Conservation (phyloP, 2,888 invertebrate genomes). For the Fragum whitleyi region DNA sequence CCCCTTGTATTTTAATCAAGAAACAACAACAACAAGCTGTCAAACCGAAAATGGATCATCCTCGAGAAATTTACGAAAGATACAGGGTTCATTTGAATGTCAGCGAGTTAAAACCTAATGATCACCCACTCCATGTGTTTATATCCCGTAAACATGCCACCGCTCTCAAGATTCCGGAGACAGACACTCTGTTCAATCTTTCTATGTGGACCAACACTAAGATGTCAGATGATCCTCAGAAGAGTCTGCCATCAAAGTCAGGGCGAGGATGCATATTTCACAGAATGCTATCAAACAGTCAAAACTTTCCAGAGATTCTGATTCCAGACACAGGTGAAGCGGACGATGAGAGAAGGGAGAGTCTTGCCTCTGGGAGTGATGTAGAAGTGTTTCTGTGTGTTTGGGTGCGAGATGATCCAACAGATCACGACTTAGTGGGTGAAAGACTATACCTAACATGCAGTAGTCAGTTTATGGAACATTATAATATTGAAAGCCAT, state of each 20-base stretch:
- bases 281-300: slow-evolving; percentile 59
- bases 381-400: slow-evolving; percentile 54
- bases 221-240: slow-evolving; percentile 22
- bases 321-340: slow-evolving; percentile 51
- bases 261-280: slow-evolving; percentile 54
- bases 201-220: slow-evolving; percentile 63
- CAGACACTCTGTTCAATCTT: slow-evolving; percentile 45
- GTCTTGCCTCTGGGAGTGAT: slow-evolving; percentile 42
- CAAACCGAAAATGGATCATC: slow-evolving; percentile 20
- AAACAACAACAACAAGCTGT: background rate
- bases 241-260: slow-evolving; percentile 39
- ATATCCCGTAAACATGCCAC: slow-evolving; percentile 68
- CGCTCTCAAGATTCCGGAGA: slow-evolving; percentile 43
- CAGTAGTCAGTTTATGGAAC: slow-evolving; percentile 69
- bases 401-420: slow-evolving; percentile 18
- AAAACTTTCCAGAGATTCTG: slow-evolving; percentile 64
- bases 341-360: slow-evolving; percentile 45
- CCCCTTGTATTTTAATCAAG: background rate
- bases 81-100: slow-evolving; percentile 58
- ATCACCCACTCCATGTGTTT: slow-evolving; percentile 73
- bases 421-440: background rate
- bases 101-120: slow-evolving; percentile 46
- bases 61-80: slow-evolving; percentile 31
- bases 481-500: slow-evolving; percentile 72
- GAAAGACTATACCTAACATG: slow-evolving; percentile 52